Evolutionary conservation across 2,888 invertebrate genomes (phyloP), one percentile per base, ranked within the genome.

Genomic region (Noctua fimbriata): DNA sequence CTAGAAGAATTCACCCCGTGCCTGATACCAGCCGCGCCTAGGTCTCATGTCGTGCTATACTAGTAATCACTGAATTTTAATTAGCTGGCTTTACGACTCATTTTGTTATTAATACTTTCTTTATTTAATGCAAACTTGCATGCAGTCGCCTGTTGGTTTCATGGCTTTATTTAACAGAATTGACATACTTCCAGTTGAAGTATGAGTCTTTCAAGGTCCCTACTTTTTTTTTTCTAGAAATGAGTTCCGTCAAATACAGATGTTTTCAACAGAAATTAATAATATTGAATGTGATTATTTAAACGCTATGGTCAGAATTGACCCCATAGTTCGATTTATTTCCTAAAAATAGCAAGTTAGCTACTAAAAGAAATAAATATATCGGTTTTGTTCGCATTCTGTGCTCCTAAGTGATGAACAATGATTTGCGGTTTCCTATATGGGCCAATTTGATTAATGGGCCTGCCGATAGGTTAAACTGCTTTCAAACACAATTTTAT

Each of bases 21-120:
- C 95, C 96, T 93, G 95, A 92, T 89, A 95, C 96, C 90, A 91
- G 75, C 79, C 83, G 94, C 92, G 52, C 93, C 90, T 80, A 91
- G 87, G 88, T 89, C 84, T 86, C 80, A 80, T 91, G 90, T 89
- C 92, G 92, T 93, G 92, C 92, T 87, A 87, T 87, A 79, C 82
- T 87, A 77, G 87, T 93, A 94, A 95, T 94, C 91, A 92, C 89
- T 81, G 87, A 87, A 91, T 92, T 87, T 85, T 93, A 94, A 94
- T 94, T 94, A 93, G 79, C 83, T 73, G 28, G 58, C 44, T 81
- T 83, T 79, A 69, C 49, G 70, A 75, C 36, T 66, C 36, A 73
- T 79, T 84, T 82, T 76, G 78, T 82, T 78, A 69, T 74, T 83
- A 84, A 65, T 79, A 52, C 28, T 82, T 82, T 78, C 55, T 81